These are phyloP conservation scores for Elaphurus davidianus DNA, from an alignment of 2,113 vertebrate genomes.

Conservation along the genomic window DNA sequence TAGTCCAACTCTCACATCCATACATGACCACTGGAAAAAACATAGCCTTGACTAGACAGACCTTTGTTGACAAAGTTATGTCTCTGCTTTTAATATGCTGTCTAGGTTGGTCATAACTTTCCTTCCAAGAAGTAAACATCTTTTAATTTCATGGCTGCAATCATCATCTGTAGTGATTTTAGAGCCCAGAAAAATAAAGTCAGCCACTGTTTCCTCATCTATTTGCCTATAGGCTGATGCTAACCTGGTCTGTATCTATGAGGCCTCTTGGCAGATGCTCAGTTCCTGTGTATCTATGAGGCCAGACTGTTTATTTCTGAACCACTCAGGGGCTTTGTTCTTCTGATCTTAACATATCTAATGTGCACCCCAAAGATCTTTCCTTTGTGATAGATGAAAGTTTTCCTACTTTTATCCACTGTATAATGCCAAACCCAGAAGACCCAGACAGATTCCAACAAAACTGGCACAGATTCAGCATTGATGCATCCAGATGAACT, in stretches of 20 bases:
- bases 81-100: no score
- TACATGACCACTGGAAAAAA: no score
- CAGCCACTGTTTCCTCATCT: no score
- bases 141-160: no score
- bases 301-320: neutral
- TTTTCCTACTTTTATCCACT: neutral
- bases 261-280: neutral
- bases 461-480: neutral
- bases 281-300: neutral
- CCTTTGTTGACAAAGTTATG: no score
- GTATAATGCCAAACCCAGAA: neutral
- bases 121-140: no score
- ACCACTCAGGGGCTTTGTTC: neutral
- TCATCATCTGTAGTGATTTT: no score
- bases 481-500: neutral
- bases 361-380: neutral
- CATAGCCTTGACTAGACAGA: no score
- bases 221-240: no score
- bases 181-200: no score
- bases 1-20: no score
- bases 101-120: no score
- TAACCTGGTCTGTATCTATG: neutral
- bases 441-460: neutral
- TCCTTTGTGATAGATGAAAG: neutral
- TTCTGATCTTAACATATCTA: neutral